These are phyloP conservation scores for Protonibea diacanthus DNA, from an alignment of 2,797 vertebrate genomes.

Conservation along the genomic window DNA sequence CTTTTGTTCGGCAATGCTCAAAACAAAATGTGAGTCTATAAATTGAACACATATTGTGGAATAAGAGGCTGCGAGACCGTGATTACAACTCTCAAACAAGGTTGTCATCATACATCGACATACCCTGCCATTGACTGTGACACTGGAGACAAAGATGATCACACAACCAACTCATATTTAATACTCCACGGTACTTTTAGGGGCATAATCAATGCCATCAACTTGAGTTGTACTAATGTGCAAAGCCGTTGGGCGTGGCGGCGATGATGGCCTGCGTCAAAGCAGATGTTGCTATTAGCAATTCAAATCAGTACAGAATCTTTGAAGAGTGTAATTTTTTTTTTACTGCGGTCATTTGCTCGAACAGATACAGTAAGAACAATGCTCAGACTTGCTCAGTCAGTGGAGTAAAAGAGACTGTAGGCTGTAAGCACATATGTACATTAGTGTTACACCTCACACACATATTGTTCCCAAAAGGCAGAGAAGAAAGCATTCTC, in stretches of 20 bases:
- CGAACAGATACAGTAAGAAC: not conserved
- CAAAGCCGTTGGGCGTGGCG: not conserved
- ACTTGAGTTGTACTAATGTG: not conserved
- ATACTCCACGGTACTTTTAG: constrained; percentile 13
- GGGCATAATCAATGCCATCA: constrained; percentile 13
- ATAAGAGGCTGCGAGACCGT: constrained; percentile 5
- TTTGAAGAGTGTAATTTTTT: constrained; percentile 10
- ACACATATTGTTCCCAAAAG: not conserved
- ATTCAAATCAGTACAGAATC: not conserved
- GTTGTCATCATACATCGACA: constrained; percentile 36
- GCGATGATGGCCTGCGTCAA: constrained; percentile 4
- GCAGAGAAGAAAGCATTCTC: not conserved
- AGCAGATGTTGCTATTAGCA: constrained; percentile 6
- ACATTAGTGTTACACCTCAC: not conserved
- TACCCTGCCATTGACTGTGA: constrained; percentile 14
- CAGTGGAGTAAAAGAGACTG: not conserved
- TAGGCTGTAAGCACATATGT: not conserved
- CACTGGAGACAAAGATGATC: constrained; percentile 32
- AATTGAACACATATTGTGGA: constrained; percentile 34
- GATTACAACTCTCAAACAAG: constrained; percentile 33
- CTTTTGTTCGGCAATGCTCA: constrained; percentile 24
- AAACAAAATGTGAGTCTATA: constrained; percentile 36
- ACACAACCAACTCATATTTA: constrained; percentile 28
- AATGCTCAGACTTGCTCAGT: not conserved
- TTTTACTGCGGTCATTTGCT: not conserved